phyloP scores from a whole-genome alignment of 1,140 invertebrate genomes.

The Akabosia matsudoensis region DNA sequence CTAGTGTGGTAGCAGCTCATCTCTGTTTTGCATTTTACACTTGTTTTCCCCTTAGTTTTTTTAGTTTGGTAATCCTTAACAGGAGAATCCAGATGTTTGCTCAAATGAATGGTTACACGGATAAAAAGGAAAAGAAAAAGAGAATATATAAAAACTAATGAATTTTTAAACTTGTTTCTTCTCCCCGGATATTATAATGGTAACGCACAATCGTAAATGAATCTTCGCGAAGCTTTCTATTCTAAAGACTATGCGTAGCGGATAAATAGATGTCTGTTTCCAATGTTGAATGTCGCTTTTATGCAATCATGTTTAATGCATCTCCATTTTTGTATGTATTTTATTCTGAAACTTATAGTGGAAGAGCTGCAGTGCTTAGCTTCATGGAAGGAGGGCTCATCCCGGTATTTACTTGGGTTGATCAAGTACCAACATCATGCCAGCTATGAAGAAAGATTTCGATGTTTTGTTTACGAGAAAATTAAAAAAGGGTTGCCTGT shows the following conservation, averaged over 20 bases:
- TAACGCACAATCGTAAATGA: background rate
- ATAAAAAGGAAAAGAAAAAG: background rate
- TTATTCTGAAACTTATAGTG: conserved; percentile 50
- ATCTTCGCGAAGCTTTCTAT: background rate
- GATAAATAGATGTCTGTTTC: no score
- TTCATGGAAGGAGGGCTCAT: conserved; percentile 55
- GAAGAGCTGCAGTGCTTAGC: conserved; percentile 55
- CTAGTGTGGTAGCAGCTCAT: background rate
- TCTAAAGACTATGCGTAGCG: no score
- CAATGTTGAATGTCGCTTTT: no score
- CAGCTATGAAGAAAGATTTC: conserved; percentile 53
- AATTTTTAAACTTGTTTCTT: conserved; percentile 25
- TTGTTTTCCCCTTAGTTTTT: background rate
- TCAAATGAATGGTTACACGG: background rate
- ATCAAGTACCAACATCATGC: conserved; percentile 52
- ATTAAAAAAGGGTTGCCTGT: conserved; percentile 34
- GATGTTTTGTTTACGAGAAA: conserved; percentile 53
- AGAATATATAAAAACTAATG: conserved; percentile 20
- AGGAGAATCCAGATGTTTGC: conserved; percentile 22
- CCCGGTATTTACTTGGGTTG: conserved; percentile 54
- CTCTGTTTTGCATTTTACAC: conserved; percentile 17
- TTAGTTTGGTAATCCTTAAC: background rate
- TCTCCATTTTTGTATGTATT: conserved; percentile 30
- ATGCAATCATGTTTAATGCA: no score
- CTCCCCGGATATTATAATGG: background rate